Percentiles rank a stretch among this genome's conserved stretches.
Evolutionary conservation across 2,113 vertebrate genomes (phyloP).

Genomic region (Laticauda colubrina): DNA sequence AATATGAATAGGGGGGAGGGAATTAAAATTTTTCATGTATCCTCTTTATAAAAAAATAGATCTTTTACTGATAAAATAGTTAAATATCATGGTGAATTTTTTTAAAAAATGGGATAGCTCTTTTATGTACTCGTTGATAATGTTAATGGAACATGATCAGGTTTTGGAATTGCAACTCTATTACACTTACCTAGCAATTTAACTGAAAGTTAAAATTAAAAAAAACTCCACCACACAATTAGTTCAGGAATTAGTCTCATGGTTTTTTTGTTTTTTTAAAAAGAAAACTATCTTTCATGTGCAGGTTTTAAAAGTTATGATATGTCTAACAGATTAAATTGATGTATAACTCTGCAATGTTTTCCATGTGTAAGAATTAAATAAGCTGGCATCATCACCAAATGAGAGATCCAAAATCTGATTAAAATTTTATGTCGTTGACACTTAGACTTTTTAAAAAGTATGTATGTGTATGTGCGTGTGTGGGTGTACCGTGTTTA

Average conservation of each 20-base stretch:
- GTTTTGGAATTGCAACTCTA: not conserved
- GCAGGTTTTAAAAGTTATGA: not conserved
- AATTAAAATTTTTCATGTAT: not conserved
- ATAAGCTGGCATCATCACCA: not conserved
- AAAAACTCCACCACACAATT: not conserved
- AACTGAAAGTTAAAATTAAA: not conserved
- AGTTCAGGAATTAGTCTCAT: not conserved
- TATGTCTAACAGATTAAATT: not conserved
- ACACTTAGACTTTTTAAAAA: too few species aligned
- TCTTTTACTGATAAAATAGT: not conserved
- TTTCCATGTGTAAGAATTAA: not conserved
- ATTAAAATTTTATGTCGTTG: not conserved
- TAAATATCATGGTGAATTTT: not conserved
- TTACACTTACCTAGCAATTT: not conserved
- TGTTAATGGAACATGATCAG: not conserved
- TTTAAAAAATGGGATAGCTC: not conserved
- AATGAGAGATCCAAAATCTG: not conserved
- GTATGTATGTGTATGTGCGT: not conserved
- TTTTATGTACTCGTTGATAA: not conserved
- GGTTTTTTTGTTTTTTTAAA: not conserved
- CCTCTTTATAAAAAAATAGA: not conserved
- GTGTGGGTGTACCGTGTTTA: not conserved
- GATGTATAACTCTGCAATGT: not conserved
- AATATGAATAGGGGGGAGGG: not conserved
- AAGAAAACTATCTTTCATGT: not conserved